Evolutionary conservation across 2,888 invertebrate species (phyloP), one percentile per base, ranked within the genome.

Genomic region (Conchocele bisecta): DNA sequence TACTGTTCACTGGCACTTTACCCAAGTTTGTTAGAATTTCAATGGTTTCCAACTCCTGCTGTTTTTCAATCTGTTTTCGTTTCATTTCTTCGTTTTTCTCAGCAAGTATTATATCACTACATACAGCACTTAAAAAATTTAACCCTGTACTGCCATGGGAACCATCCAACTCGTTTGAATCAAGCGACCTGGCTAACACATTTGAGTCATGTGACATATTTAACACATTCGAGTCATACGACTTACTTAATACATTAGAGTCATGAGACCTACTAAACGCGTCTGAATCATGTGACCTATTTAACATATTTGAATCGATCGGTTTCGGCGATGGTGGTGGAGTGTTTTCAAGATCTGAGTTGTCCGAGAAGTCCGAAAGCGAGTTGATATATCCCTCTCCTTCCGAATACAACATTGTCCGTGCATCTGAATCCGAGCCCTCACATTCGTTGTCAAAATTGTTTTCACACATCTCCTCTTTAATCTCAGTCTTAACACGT

Each of bases 1-100:
- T n/a, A n/a, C n/a, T n/a, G n/a, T n/a, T n/a, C n/a, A n/a, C n/a
- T n/a, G n/a, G n/a, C n/a, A n/a, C n/a, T n/a, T n/a, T n/a, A 13
- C 33, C 66, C 26, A 76, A 51, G 35, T 69, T 73, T 31, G 76
- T 70, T 6, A 76, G 46, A 48, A 76, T 76, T 56, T 76, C 76
- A 57, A 76, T 76, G 15, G 76, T 76, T 46, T 76, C 76, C 20
- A 76, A 46, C 29, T 76, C 76, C 50, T 76, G 72, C 24, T 76
- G 72, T 13, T 33, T 11, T 54, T 76, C 76, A n/a, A 42, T 31
- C 31, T 72, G 71, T 44, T 63, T 61, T 22, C 66, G 50, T 28
- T 64, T 65, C 24, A 59, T 29, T 50, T 76, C 76, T 22, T 69
- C 58, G 33, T 76, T 73, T 56, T 73, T 72, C 37, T 76, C 76